Conservation (phyloP, 2,797 vertebrate species). For the Diglossa cyanea region DNA sequence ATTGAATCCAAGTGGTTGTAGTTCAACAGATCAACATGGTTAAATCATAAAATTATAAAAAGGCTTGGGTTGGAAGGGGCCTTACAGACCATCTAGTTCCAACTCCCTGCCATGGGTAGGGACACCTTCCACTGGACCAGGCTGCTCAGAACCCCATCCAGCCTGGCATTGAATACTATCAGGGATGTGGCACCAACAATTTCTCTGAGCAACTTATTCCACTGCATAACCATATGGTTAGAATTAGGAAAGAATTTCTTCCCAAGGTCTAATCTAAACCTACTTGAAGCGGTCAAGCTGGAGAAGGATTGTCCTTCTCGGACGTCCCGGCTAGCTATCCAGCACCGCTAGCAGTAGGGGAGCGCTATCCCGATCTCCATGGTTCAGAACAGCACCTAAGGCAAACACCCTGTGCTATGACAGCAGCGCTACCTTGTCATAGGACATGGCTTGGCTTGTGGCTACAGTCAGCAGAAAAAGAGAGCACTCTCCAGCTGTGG, state of each 20-base stretch:
- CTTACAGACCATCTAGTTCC: background rate
- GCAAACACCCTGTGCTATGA: no score
- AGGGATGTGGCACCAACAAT: background rate
- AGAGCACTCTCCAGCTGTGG: no score
- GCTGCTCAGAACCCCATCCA: background rate
- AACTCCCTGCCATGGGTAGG: background rate
- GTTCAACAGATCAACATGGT: background rate
- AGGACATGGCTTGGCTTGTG: no score
- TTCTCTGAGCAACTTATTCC: background rate
- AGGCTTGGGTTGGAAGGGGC: background rate
- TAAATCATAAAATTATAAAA: background rate
- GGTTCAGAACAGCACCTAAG: no score
- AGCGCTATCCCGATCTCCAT: no score
- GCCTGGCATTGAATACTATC: background rate
- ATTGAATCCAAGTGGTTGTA: background rate
- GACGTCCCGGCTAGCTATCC: no score
- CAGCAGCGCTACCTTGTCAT: no score
- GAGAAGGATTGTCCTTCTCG: no score
- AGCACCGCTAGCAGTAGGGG: no score
- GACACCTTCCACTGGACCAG: background rate
- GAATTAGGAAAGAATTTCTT: background rate
- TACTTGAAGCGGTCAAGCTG: no score
- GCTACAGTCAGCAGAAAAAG: no score
- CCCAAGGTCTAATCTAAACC: background rate
- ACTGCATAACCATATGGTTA: no score